Evolutionary conservation across 2,888 invertebrate genomes (phyloP).

Genomic region (Scaptomyza caliginosa): DNA sequence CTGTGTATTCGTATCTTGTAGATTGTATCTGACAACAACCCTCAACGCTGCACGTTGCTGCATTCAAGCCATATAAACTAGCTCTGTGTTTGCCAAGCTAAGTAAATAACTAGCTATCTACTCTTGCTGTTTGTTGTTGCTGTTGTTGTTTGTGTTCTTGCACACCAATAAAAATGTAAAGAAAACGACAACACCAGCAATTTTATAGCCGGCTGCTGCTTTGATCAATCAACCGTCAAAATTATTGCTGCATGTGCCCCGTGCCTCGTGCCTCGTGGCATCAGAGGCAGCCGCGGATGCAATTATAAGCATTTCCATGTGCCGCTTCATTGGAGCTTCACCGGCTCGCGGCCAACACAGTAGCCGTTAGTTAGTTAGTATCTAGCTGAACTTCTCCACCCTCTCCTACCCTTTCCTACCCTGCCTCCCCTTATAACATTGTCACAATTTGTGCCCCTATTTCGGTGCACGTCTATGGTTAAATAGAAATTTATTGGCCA

Average conservation of each 20-base stretch:
- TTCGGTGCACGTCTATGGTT: slow-evolving; percentile 45
- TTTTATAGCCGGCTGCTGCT: slow-evolving; percentile 61
- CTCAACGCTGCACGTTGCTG: slow-evolving; percentile 2
- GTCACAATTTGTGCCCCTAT: slow-evolving; percentile 11
- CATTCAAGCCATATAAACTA: slow-evolving; percentile 53
- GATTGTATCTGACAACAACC: slow-evolving; percentile 28
- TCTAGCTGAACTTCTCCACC: not conserved
- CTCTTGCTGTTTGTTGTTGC: slow-evolving; percentile 12
- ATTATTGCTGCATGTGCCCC: slow-evolving; percentile 68
- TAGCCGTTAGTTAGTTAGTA: slow-evolving; percentile 46
- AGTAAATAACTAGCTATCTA: slow-evolving; percentile 44
- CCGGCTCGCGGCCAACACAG: slow-evolving; percentile 48
- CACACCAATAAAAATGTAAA: slow-evolving; percentile 38
- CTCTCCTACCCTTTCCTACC: not conserved
- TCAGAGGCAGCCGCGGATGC: slow-evolving; percentile 64
- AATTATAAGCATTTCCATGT: slow-evolving; percentile 79
- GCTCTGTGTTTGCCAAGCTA: slow-evolving; percentile 42
- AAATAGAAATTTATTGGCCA: slow-evolving; percentile 78
- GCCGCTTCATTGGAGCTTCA: slow-evolving; percentile 73
- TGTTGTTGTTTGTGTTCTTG: slow-evolving; percentile 9
- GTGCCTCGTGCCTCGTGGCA: slow-evolving; percentile 39
- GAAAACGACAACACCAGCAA: slow-evolving; percentile 27
- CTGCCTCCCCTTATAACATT: too few species aligned
- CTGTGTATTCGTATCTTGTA: slow-evolving; percentile 29
- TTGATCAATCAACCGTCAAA: slow-evolving; percentile 81